Conservation (phyloP, 1,140 invertebrate species). For the Chironomus striatipennis region DNA sequence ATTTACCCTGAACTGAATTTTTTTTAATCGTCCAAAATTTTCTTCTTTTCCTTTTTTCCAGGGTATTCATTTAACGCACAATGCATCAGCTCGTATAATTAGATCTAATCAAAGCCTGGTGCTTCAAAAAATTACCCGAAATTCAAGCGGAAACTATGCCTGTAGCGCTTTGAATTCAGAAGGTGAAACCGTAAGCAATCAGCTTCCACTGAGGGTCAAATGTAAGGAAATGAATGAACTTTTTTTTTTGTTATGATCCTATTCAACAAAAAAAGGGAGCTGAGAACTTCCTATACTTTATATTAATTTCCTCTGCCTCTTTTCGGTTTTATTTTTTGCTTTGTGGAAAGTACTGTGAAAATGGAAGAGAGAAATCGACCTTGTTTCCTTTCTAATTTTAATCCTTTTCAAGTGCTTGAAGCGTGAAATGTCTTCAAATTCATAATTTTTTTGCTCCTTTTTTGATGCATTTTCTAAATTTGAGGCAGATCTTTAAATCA, state of each 20-base stretch:
- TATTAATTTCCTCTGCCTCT: neutral
- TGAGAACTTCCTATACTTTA: neutral
- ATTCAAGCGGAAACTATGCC: constrained; percentile 70
- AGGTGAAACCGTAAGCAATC: constrained; percentile 69
- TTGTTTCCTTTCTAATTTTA: neutral
- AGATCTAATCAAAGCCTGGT: constrained; percentile 76
- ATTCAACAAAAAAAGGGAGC: neutral
- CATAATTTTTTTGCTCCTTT: constrained; percentile 36
- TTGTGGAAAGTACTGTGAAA: neutral
- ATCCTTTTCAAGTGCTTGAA: neutral
- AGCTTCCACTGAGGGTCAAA: constrained; percentile 69
- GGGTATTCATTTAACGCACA: constrained; percentile 66
- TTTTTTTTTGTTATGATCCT: constrained; percentile 3
- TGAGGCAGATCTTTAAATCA: too few relatives aligned
- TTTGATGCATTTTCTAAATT: constrained; percentile 32
- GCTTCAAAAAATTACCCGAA: constrained; percentile 70
- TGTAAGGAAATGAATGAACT: constrained; percentile 52
- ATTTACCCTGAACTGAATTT: neutral
- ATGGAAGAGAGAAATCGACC: neutral
- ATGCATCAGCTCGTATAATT: constrained; percentile 66
- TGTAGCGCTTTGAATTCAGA: constrained; percentile 71
- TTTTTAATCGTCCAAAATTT: neutral
- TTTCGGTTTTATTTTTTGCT: neutral
- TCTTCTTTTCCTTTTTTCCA: constrained; percentile 38
- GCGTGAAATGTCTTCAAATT: constrained; percentile 32